Evolutionary conservation across 1,140 invertebrate species (phyloP).

Genomic region (Charaxes varanes): DNA sequence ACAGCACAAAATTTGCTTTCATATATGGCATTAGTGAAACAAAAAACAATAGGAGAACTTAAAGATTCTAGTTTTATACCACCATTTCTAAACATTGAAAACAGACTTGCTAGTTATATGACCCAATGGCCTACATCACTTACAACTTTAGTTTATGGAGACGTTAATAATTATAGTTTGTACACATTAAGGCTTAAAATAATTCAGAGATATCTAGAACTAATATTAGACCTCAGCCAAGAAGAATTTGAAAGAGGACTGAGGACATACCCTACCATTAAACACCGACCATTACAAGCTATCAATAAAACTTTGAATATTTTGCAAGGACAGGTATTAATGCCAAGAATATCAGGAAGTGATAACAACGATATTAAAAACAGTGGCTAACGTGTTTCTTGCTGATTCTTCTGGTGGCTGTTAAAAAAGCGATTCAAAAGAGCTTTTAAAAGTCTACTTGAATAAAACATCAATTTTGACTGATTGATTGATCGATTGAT

Average conservation of each 20-base stretch:
- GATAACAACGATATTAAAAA: too few species aligned
- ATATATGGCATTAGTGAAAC: slow-evolving; percentile 49
- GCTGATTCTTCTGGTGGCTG: too few species aligned
- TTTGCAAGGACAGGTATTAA: too few species aligned
- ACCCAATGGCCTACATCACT: slow-evolving; percentile 54
- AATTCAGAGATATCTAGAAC: slow-evolving; percentile 63
- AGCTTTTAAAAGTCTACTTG: too few species aligned
- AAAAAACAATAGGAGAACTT: slow-evolving; percentile 50
- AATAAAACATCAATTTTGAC: too few species aligned
- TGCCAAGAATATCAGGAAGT: too few species aligned
- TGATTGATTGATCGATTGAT: too few species aligned
- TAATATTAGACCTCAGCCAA: slow-evolving; percentile 60
- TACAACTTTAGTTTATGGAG: slow-evolving; percentile 40
- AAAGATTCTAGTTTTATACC: slow-evolving; percentile 42
- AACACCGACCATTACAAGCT: too few species aligned
- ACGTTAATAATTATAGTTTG: slow-evolving; percentile 44
- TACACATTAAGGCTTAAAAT: slow-evolving; percentile 47
- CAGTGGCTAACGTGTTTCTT: too few species aligned
- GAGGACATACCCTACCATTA: slow-evolving; percentile 64
- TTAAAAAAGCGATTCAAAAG: too few species aligned
- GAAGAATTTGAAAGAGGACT: slow-evolving; percentile 60
- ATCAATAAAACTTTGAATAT: too few species aligned
- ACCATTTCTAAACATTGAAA: slow-evolving; percentile 46
- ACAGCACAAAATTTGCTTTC: slow-evolving; percentile 29
- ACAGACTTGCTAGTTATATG: slow-evolving; percentile 57